Evolutionary conservation across 2,888 invertebrate species (phyloP).

Genomic region (Psylliodes chrysocephalus): DNA sequence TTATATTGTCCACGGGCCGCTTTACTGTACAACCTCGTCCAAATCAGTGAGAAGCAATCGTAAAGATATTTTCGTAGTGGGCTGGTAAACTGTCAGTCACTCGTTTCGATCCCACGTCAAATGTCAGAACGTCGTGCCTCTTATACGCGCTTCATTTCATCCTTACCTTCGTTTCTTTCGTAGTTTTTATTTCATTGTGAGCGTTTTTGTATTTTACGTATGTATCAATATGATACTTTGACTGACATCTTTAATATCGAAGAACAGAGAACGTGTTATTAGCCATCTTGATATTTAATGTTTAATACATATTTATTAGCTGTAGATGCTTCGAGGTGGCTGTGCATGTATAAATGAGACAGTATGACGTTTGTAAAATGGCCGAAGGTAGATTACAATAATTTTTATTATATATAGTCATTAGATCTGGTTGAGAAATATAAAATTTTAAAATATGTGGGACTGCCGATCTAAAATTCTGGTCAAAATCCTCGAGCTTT

Average conservation of each 20-base stretch:
- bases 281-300: conserved; percentile 57
- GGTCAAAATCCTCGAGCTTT: too few relatives aligned
- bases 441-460: too few relatives aligned
- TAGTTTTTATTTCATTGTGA: conserved; percentile 35
- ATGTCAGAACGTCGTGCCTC: conserved; percentile 48
- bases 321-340: conserved; percentile 37
- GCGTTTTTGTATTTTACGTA: conserved; percentile 37
- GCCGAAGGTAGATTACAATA: conserved; percentile 3
- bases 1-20: too few relatives aligned
- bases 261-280: conserved; percentile 58
- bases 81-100: conserved; percentile 57
- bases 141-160: conserved; percentile 57
- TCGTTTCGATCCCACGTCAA: conserved; percentile 56
- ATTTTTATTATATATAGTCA: too few relatives aligned
- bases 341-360: not conserved
- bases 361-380: not conserved
- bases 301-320: conserved; percentile 61
- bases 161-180: conserved; percentile 35
- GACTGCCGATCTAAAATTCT: too few relatives aligned
- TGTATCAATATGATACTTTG: conserved; percentile 55
- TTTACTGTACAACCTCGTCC: conserved; percentile 10
- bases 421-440: too few relatives aligned
- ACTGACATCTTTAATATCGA: conserved; percentile 57
- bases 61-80: conserved; percentile 54
- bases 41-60: conserved; percentile 43